Evolutionary conservation across 2,888 invertebrate genomes (phyloP).

Genomic region (Melieria omissa): DNA sequence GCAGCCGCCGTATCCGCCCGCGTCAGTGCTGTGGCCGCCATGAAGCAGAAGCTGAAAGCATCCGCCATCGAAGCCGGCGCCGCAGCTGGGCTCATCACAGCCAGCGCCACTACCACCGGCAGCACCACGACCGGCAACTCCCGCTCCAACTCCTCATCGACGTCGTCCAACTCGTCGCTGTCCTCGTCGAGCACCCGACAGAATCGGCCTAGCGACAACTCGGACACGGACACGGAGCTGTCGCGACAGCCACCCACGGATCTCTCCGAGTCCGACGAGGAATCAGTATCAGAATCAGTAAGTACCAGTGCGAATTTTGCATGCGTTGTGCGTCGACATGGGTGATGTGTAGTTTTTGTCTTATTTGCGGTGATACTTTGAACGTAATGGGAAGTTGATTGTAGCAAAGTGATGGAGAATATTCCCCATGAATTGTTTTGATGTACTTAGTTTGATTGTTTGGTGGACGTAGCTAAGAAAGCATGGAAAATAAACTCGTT

Average conservation of each 20-base stretch:
- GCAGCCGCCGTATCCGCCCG: constrained; percentile 8
- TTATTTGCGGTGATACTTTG: no score
- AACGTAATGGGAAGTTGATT: no score
- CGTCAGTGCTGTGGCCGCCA: constrained; percentile 29
- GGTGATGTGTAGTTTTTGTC: no score
- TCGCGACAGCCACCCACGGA: constrained; percentile 87
- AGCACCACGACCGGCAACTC: constrained; percentile 47
- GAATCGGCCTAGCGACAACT: constrained; percentile 80
- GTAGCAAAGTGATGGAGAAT: no score
- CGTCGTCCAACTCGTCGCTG: constrained; percentile 62
- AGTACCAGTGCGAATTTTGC: constrained; percentile 55
- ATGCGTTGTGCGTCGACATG: no score
- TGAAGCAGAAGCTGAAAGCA: constrained; percentile 30
- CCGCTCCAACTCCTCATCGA: constrained; percentile 57
- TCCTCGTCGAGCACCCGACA: constrained; percentile 63
- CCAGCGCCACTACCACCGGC: constrained; percentile 49
- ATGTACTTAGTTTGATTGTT: no score
- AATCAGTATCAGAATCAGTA: constrained; percentile 93
- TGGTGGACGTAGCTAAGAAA: no score
- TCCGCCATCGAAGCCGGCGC: constrained; percentile 52
- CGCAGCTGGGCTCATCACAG: constrained; percentile 49
- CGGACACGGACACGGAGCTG: constrained; percentile 87
- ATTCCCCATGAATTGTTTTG: no score
- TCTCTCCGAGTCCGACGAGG: constrained; percentile 95
- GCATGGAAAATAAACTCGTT: no score